Conservation (phyloP, 64 coral and sea anemone genomes). For the Actinia tenebrosa region DNA sequence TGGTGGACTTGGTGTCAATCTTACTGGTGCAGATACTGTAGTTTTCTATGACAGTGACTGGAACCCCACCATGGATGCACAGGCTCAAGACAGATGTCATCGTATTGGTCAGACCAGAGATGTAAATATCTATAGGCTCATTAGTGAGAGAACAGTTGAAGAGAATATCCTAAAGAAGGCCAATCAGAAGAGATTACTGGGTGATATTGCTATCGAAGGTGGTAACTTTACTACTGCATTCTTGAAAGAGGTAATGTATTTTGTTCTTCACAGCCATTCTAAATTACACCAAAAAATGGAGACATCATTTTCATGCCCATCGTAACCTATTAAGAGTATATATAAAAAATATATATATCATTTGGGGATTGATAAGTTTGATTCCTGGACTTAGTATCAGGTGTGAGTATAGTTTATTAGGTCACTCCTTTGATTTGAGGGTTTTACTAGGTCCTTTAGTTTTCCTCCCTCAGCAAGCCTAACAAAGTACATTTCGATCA, state of each 20-base stretch:
- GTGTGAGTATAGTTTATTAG: no score
- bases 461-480: no score
- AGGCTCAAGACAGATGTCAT: conserved; percentile 95
- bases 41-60: conserved; percentile 99
- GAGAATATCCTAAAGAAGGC: conserved; percentile 98
- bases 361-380: no score
- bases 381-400: no score
- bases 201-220: conserved; percentile 97
- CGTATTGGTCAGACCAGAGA: conserved; percentile 98
- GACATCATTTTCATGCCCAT: no score
- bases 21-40: conserved; percentile 95
- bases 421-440: no score
- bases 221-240: conserved; percentile 97
- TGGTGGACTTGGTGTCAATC: conserved; percentile 92
- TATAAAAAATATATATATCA: no score
- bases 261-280: background rate
- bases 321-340: no score
- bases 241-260: conserved; percentile 74
- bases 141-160: conserved; percentile 91
- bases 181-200: conserved; percentile 89
- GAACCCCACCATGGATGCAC: conserved; percentile 98
- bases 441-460: no score
- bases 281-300: no score
- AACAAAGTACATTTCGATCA: no score
- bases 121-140: conserved; percentile 94